phyloP scores from a whole-genome alignment of 1,140 invertebrate genomes.

The Drosophila oshimai region DNA sequence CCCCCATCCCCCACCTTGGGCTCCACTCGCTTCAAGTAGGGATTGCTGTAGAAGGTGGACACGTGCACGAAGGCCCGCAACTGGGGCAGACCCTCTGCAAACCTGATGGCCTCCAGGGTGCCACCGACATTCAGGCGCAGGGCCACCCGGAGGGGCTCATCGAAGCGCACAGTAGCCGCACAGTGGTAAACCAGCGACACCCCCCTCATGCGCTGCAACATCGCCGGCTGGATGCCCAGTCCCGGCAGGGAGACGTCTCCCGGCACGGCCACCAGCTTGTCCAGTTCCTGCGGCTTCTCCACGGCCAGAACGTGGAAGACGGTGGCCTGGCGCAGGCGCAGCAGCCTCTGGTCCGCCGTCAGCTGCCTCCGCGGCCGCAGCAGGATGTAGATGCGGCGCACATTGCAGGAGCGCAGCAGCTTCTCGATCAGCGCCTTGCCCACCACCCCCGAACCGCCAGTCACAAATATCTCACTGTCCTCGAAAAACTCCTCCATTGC shows the following conservation, averaged over 20 bases:
- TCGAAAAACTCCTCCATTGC: constrained; percentile 84
- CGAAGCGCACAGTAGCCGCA: constrained; percentile 92
- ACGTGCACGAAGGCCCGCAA: constrained; percentile 89
- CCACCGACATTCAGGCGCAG: constrained; percentile 87
- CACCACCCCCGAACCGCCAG: constrained; percentile 88
- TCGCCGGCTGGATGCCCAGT: constrained; percentile 45
- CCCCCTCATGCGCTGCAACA: constrained; percentile 82
- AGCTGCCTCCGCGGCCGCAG: constrained; percentile 84
- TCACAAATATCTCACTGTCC: constrained; percentile 86
- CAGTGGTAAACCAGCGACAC: constrained; percentile 95
- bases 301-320: constrained; percentile 85
- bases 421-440: constrained; percentile 90
- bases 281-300: constrained; percentile 18
- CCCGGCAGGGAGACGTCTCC: constrained; percentile 71
- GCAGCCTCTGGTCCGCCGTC: constrained; percentile 51
- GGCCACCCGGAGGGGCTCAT: constrained; percentile 89
- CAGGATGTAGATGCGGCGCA: constrained; percentile 87
- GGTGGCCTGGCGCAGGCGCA: constrained; percentile 43
- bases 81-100: constrained; percentile 87
- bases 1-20: constrained; percentile 91
- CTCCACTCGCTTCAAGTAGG: constrained; percentile 87
- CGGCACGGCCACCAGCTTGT: constrained; percentile 79
- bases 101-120: constrained; percentile 86
- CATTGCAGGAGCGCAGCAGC: constrained; percentile 87
- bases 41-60: constrained; percentile 89